phyloP scores from a whole-genome alignment of 2,113 vertebrate species.

The Orthonyx spaldingii region DNA sequence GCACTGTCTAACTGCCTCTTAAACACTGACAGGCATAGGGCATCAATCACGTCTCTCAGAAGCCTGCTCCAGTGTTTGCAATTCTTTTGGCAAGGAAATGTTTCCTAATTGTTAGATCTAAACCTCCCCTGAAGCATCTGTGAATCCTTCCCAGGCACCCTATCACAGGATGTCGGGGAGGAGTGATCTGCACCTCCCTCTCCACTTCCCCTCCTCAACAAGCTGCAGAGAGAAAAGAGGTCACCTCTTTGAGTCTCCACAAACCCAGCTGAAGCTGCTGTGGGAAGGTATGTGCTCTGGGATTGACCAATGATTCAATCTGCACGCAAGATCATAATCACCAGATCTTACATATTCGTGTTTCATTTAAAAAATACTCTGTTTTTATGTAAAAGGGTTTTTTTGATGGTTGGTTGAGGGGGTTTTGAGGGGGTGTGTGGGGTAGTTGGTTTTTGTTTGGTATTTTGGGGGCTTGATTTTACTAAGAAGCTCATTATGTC shows the following conservation, averaged over 20 bases:
- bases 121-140: not conserved
- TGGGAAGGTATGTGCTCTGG: not conserved
- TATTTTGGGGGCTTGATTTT: not conserved
- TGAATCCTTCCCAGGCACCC: not conserved
- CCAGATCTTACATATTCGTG: fast-evolving
- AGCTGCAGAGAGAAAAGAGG: not conserved
- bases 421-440: not conserved
- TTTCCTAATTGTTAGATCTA: not conserved
- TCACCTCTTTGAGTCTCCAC: not conserved
- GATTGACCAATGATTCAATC: not conserved
- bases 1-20: not conserved
- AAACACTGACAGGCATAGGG: not conserved
- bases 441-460: not conserved
- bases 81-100: not conserved
- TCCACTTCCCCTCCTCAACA: not conserved
- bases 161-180: not conserved
- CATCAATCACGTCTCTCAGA: not conserved
- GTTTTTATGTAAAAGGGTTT: fast-evolving
- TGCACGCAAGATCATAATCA: not conserved
- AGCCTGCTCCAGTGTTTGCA: not conserved
- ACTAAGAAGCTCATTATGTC: not conserved
- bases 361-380: not conserved
- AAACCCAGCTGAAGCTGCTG: not conserved
- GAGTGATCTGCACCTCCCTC: not conserved
- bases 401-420: not conserved